phyloP scores from a whole-genome alignment of 2,113 vertebrate genomes.

The Phalacrocorax brasilianus region DNA sequence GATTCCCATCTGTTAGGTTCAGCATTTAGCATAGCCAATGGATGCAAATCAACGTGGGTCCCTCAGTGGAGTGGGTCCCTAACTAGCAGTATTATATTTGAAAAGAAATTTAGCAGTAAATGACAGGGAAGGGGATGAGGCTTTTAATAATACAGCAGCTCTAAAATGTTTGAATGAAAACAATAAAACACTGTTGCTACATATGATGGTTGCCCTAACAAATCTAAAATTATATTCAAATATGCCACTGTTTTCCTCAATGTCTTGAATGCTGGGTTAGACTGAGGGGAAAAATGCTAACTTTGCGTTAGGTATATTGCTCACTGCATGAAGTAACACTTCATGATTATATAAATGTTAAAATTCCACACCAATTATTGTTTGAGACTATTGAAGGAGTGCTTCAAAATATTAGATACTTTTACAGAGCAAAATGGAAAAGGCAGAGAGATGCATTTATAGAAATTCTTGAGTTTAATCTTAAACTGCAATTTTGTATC shows the following conservation, averaged over 20 bases:
- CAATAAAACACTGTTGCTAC: not conserved
- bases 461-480: conserved; percentile 52
- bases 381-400: not conserved
- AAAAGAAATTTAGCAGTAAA: conserved; percentile 11
- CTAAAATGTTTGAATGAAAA: not conserved
- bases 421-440: not conserved
- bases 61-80: conserved; percentile 42
- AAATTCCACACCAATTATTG: not conserved
- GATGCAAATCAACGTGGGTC: conserved; percentile 63
- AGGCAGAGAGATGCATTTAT: conserved; percentile 15
- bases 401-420: not conserved
- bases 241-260: not conserved
- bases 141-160: not conserved
- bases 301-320: not conserved
- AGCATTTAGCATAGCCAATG: conserved; percentile 61
- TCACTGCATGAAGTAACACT: not conserved
- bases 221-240: not conserved
- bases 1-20: conserved; percentile 75
- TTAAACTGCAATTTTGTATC: conserved; percentile 62
- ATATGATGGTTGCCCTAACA: not conserved
- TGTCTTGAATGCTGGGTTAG: not conserved
- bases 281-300: not conserved
- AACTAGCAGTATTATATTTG: conserved; percentile 2
- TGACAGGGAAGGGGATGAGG: not conserved
- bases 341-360: not conserved